A percentile compares a stretch with the other conserved stretches of the same genome.
Conservation (phyloP, 2,797 vertebrate genomes). For the Notolabrus celidotus region DNA sequence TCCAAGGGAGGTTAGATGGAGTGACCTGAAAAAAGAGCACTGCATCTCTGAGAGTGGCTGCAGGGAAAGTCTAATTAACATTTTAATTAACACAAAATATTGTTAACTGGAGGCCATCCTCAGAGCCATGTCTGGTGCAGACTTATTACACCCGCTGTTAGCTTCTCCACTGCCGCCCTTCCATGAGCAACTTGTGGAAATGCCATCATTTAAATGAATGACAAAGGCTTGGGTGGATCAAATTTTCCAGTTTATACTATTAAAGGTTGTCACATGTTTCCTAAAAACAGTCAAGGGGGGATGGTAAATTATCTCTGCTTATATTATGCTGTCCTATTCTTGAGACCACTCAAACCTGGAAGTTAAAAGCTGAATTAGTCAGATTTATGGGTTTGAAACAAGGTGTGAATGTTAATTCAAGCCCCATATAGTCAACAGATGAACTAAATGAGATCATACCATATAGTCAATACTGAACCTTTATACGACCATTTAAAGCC, state of each 20-base stretch:
- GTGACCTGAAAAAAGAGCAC: slow-evolving; percentile 64
- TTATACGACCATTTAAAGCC: neutral
- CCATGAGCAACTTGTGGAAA: slow-evolving; percentile 58
- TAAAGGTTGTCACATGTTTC: slow-evolving; percentile 17
- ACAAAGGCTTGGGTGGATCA: slow-evolving; percentile 28
- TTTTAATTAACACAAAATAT: slow-evolving; percentile 85
- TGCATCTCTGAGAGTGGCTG: slow-evolving; percentile 62
- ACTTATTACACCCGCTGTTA: slow-evolving; percentile 75
- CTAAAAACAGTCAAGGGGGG: neutral
- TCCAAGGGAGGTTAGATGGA: slow-evolving; percentile 66
- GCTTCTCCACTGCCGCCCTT: slow-evolving; percentile 59
- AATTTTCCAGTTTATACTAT: neutral
- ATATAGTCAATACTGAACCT: neutral
- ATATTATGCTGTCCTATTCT: too few relatives aligned
- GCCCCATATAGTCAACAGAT: neutral
- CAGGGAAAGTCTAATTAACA: slow-evolving; percentile 82
- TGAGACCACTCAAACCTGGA: too few relatives aligned
- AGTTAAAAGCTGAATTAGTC: neutral
- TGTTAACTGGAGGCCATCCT: slow-evolving; percentile 80
- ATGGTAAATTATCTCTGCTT: too few relatives aligned
- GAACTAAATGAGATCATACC: neutral
- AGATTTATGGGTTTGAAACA: slow-evolving; percentile 2
- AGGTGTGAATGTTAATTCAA: neutral
- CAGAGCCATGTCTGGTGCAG: slow-evolving; percentile 72
- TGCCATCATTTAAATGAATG: slow-evolving; percentile 52